Evolutionary conservation across 1,140 invertebrate genomes (phyloP).

Genomic region (Camponotus vicinus): DNA sequence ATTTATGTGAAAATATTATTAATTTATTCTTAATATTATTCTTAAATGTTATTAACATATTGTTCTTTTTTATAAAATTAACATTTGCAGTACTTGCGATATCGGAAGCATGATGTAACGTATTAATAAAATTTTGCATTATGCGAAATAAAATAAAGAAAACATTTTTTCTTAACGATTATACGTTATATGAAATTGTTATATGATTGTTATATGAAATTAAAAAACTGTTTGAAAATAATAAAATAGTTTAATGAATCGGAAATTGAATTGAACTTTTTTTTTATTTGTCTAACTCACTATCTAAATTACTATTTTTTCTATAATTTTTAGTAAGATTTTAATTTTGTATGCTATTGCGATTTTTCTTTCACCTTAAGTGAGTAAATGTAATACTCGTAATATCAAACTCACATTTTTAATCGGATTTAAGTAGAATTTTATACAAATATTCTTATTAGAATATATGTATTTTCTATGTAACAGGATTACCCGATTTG

Average conservation of each 20-base stretch:
- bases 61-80: no score
- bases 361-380: background rate
- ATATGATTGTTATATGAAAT: background rate
- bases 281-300: background rate
- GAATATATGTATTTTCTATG: constrained; percentile 10
- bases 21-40: no score
- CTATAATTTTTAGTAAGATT: background rate
- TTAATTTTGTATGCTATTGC: background rate
- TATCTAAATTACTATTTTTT: background rate
- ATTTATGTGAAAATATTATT: no score
- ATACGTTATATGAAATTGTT: background rate
- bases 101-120: no score
- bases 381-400: background rate
- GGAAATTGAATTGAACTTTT: background rate
- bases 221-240: background rate
- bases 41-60: no score
- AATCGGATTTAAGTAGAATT: no score
- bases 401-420: background rate
- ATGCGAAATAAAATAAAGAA: no score
- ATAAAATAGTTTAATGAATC: background rate
- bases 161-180: no score
- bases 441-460: constrained; percentile 34
- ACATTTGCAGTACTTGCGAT: no score
- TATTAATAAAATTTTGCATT: no score
- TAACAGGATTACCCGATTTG: constrained; percentile 77